Conservation (phyloP, 2,797 vertebrate species). For the Limnodromus scolopaceus region DNA sequence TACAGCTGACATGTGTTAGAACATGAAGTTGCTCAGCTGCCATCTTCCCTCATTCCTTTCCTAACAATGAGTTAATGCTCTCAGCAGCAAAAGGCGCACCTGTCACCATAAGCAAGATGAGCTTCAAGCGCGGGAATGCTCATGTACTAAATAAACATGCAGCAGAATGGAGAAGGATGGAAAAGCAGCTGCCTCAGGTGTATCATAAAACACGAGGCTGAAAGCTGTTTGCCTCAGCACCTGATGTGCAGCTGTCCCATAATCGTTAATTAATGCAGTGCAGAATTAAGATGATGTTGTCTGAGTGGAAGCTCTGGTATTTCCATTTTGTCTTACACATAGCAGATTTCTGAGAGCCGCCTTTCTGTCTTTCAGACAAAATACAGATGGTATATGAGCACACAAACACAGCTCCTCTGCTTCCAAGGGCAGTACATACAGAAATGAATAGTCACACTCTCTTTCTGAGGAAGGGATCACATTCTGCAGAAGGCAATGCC, state of each 20-base stretch:
- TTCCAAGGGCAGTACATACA: neutral
- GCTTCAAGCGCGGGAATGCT: neutral
- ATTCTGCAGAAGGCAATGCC: neutral
- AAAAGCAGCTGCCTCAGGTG: constrained; percentile 29
- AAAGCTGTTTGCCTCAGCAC: constrained; percentile 49
- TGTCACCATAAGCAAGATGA: constrained; percentile 10
- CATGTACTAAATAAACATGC: neutral
- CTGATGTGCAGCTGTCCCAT: constrained; percentile 9
- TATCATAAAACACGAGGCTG: neutral
- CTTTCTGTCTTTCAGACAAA: neutral
- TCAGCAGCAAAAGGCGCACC: constrained; percentile 15
- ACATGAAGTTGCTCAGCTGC: constrained; percentile 24
- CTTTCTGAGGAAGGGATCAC: neutral
- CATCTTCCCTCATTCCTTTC: neutral
- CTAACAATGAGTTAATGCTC: neutral
- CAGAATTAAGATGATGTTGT: neutral
- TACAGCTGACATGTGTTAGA: neutral
- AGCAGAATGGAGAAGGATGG: neutral
- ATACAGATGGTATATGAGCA: neutral
- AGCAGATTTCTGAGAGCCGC: neutral
- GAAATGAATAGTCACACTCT: neutral
- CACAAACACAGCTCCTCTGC: neutral
- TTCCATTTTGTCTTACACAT: neutral
- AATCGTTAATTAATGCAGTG: neutral
- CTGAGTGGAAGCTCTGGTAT: neutral